Evolutionary conservation across 2,888 invertebrate genomes (phyloP).

Genomic region (Phengaris alcon): DNA sequence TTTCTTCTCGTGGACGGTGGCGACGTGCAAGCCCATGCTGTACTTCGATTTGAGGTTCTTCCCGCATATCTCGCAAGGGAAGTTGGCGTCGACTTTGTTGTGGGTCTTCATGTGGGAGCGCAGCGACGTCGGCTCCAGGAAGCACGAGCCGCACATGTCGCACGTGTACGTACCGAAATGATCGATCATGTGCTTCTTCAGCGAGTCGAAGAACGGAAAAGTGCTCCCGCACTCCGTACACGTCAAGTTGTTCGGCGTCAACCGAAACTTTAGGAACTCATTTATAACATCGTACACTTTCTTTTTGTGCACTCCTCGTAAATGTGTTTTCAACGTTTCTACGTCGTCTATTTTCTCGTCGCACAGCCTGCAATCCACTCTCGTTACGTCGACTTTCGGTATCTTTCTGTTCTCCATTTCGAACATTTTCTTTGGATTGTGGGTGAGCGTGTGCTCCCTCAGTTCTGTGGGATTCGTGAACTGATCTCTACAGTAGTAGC

Average conservation of each 20-base stretch:
- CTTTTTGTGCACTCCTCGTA: constrained; percentile 50
- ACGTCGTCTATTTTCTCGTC: constrained; percentile 58
- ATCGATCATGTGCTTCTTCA: constrained; percentile 66
- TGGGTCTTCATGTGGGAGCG: constrained; percentile 66
- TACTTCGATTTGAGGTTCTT: constrained; percentile 67
- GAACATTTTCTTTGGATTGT: constrained; percentile 56
- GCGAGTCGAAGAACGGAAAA: constrained; percentile 62
- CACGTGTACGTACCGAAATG: constrained; percentile 67
- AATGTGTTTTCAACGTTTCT: constrained; percentile 54
- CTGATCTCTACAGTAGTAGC: constrained; percentile 67
- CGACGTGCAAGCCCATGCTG: constrained; percentile 60
- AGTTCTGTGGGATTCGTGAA: constrained; percentile 64
- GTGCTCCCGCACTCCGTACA: constrained; percentile 61
- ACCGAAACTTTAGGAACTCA: constrained; percentile 61
- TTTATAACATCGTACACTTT: constrained; percentile 52
- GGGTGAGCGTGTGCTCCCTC: constrained; percentile 59
- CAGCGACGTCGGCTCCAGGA: constrained; percentile 66
- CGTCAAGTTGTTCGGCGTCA: constrained; percentile 55
- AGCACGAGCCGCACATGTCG: constrained; percentile 68
- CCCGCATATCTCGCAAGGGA: constrained; percentile 73
- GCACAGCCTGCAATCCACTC: constrained; percentile 66
- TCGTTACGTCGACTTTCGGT: constrained; percentile 67
- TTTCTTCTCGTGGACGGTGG: constrained; percentile 66
- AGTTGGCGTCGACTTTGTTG: constrained; percentile 67
- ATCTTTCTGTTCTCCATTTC: constrained; percentile 60